These are phyloP conservation scores for Octopus sinensis DNA, from an alignment of 1,140 invertebrate genomes.

Conservation along the genomic window DNA sequence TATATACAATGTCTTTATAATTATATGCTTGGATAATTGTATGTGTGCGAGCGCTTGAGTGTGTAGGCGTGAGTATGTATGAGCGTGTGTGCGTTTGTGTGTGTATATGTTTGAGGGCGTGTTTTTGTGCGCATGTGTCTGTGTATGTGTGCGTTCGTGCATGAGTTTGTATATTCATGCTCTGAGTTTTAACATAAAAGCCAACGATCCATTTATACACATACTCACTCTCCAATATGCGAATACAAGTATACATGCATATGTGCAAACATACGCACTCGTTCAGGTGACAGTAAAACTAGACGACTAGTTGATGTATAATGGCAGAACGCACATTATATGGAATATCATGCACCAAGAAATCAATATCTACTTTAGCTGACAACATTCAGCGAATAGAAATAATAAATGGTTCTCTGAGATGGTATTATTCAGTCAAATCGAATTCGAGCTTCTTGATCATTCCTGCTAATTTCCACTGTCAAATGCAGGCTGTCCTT, in stretches of 20 bases:
- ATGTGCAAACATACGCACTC: neutral
- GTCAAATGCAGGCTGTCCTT: no score
- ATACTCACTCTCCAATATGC: neutral
- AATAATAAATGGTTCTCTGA: no score
- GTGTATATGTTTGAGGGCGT: neutral
- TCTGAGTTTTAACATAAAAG: neutral
- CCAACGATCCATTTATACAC: neutral
- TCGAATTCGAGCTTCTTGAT: no score
- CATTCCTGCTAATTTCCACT: no score
- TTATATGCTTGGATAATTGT: neutral
- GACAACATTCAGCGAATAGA: no score
- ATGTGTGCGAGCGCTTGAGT: neutral
- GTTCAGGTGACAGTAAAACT: no score
- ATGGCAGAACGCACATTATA: no score
- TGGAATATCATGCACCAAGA: no score
- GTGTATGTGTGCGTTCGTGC: neutral
- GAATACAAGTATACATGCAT: neutral
- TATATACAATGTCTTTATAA: neutral
- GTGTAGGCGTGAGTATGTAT: neutral
- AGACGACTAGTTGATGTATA: no score
- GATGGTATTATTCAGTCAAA: no score
- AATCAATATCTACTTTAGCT: no score
- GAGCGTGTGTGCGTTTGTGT: neutral
- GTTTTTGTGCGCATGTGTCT: neutral
- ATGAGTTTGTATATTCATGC: neutral